Evolutionary conservation across 2,797 vertebrate species (phyloP).

Genomic region (Capromys pilorides): DNA sequence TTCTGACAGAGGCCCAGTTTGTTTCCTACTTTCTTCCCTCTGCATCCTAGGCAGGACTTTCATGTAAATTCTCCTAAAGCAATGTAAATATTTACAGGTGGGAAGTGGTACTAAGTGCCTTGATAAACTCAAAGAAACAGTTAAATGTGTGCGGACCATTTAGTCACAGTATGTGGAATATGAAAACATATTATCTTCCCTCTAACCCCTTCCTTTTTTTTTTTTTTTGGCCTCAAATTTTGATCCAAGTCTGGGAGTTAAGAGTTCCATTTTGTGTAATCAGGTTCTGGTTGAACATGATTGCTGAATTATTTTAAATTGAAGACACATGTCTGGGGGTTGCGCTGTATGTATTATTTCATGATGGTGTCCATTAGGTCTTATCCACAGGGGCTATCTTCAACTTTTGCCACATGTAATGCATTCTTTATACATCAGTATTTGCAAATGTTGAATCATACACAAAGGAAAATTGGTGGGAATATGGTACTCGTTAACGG

Average conservation of each 20-base stretch:
- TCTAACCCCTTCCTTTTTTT: slow-evolving; percentile 62
- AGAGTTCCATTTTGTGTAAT: slow-evolving; percentile 92
- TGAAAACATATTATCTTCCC: slow-evolving; percentile 83
- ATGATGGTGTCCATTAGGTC: slow-evolving; percentile 89
- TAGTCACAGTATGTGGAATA: slow-evolving; percentile 85
- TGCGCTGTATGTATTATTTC: slow-evolving; percentile 87
- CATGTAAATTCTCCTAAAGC: slow-evolving; percentile 78
- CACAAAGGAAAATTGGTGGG: slow-evolving; percentile 84
- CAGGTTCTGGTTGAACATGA: slow-evolving; percentile 91
- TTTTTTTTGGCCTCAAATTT: slow-evolving; percentile 85
- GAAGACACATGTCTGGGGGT: slow-evolving; percentile 89
- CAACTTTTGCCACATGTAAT: slow-evolving; percentile 79
- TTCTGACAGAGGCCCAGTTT: slow-evolving; percentile 50
- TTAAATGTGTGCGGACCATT: slow-evolving; percentile 84
- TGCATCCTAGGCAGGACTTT: slow-evolving; percentile 72
- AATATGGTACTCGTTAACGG: slow-evolving; percentile 87
- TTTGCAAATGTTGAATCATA: slow-evolving; percentile 85
- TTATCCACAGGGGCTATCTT: slow-evolving; percentile 89
- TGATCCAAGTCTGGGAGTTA: slow-evolving; percentile 89
- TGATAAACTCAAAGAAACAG: slow-evolving; percentile 85
- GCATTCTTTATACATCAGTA: slow-evolving; percentile 86
- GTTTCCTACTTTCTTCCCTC: slow-evolving; percentile 79
- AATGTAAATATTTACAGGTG: slow-evolving; percentile 79
- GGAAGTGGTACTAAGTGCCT: slow-evolving; percentile 79
- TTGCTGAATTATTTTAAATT: slow-evolving; percentile 92